Evolutionary conservation across 2,888 invertebrate species (phyloP), one percentile per base, ranked within the genome.

Genomic region (Drosophila nr. medialis): DNA sequence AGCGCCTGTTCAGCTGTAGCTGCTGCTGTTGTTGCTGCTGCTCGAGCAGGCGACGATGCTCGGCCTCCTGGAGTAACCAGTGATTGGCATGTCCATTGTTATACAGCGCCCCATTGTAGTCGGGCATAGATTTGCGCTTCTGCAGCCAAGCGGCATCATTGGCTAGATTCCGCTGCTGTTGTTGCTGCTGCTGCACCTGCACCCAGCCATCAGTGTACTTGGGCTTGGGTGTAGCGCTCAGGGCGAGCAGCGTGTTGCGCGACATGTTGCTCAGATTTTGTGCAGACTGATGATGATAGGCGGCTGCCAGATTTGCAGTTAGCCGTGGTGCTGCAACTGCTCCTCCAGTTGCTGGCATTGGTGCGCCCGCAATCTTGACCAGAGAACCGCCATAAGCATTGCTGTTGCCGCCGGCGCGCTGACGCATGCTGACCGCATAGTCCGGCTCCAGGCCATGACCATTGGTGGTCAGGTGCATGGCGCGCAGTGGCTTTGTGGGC

Each of bases 11-110:
- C 24, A 84, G 56, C 48, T 85, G 77, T 53, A 60, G 38, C 40
- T 75, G 75, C 32, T 76, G 81, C 32, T 90, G 72, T 24, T 65
- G 71, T 38, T 73, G 63, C 36, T 83, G 76, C 68, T 82, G 82
- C 27, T 82, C 85, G 7, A 87, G 91, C 81, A 97, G 94, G 72
- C 98, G 94, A 32, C 98, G 94, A 86, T 98, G 96, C 92, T 98
- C 98, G 0, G 98, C 98, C 92, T 98, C 98, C 95, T 98, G 94
- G 91, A 97, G 96, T n/a, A 98, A 94, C 98, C 98, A 98, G 91
- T 98, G 98, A 84, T 98, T 97, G 64, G 80, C 73, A 89, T 96
- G 96, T 90, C 66, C 72, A 34, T 75, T 84, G 53, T 77, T 85
- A 34, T 84, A 90, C n/a, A 83, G 69, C 6, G 95, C 95, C 83